These are phyloP conservation scores for Zosterops lateralis DNA, from an alignment of 2,113 vertebrate species.

Conservation along the genomic window DNA sequence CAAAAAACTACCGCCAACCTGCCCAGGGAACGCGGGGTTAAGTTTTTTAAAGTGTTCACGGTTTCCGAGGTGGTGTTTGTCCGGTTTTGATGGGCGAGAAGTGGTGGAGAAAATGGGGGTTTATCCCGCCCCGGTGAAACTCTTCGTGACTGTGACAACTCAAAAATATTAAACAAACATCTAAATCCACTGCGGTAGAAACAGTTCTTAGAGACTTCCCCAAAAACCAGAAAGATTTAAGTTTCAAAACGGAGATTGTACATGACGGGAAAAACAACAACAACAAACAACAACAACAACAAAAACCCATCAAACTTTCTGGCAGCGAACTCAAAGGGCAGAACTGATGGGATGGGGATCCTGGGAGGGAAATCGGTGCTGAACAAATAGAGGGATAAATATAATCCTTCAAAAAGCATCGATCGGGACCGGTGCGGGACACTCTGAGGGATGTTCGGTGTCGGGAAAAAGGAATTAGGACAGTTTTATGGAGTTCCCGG, in stretches of 20 bases:
- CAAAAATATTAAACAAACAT: accelerated
- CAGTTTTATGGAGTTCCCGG: background rate
- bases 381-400: background rate
- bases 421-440: background rate
- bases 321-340: background rate
- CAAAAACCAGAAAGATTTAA: background rate
- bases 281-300: too few species aligned
- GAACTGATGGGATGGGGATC: background rate
- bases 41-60: background rate
- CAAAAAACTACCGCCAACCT: accelerated
- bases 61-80: background rate
- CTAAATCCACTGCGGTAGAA: background rate
- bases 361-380: background rate
- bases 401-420: background rate
- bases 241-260: background rate
- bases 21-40: accelerated
- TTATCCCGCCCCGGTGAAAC: background rate
- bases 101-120: background rate
- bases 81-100: too few species aligned
- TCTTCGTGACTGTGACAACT: background rate
- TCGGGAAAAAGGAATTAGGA: background rate
- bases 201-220: background rate
- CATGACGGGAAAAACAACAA: background rate
- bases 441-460: background rate
- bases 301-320: background rate